Conservation (phyloP, 2,797 vertebrate genomes). For the Clamator glandarius region DNA sequence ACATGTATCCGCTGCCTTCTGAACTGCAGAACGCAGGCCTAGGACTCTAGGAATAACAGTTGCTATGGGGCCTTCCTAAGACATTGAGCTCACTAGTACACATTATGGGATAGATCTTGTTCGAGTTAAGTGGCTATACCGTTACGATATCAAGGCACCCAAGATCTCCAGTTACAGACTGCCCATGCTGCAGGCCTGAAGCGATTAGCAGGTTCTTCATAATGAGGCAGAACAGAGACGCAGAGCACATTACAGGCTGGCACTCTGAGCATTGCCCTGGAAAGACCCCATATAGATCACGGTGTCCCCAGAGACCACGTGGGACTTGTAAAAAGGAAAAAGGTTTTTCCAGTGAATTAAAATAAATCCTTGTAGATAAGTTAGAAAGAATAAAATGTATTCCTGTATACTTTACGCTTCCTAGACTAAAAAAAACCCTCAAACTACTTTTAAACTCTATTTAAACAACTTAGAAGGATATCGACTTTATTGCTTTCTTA, state of each 20-base stretch:
- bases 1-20: not conserved
- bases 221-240: accelerated
- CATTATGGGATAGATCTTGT: not conserved
- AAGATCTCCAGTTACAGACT: not conserved
- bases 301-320: not conserved
- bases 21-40: not conserved
- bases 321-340: not conserved
- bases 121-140: not conserved
- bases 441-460: not conserved
- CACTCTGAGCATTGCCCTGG: not conserved
- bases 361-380: not conserved
- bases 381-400: not conserved
- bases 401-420: not conserved
- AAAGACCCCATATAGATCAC: not conserved
- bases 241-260: not conserved
- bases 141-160: not conserved
- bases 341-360: not conserved
- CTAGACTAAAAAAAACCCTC: not conserved
- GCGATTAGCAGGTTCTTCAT: not conserved
- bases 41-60: accelerated
- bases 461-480: not conserved
- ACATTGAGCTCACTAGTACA: not conserved
- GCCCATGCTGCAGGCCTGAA: not conserved
- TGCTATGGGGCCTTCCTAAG: not conserved
- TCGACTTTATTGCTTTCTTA: not conserved